Base-by-base conservation (phyloP, 2,888 invertebrate species). In the Chaitophorus viminalis region DNA sequence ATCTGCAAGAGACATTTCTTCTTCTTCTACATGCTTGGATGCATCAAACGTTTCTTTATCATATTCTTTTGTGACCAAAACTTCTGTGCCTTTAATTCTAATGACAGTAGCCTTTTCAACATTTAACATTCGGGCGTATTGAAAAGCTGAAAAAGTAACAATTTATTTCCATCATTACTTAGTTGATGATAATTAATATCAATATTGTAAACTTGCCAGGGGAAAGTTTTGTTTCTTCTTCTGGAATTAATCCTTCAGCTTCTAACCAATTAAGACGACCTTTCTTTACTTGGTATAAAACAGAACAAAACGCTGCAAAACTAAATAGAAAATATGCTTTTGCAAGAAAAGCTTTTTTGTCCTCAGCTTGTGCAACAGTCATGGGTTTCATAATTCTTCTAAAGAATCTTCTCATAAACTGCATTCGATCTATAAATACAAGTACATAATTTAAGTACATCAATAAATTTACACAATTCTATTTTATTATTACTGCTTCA, bases 301-400 rank as follows among this genome's bases (percentile, higher is more conserved):
- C 81, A 81, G 31, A 25, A 33, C 65, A 0, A 25, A 87, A 65
- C 0, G 87, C 25, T 9, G 6, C 0, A 9, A 74, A 72, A 81
- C 87, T 87, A 75, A 81, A 29, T 18, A 0, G 0, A 8, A 81
- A 87, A 65, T 87, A 87, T 33, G 25, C 31, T 21, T 87, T 87
- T 25, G 87, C n/a, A 1, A 87, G 4, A 3, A 81, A 65, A 31
- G 17, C 2, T 36, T 65, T 87, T 65, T 81, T 87, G 17, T 74
- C 31, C 9, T 87, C 46, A 3, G 87, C 87, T 81, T 87, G 81
- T 81, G 74, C 74, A 33, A 81, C 14, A n/a, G 65, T 46, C 65
- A 87, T 81, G 65, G 87, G 87, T 0, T 65, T 87, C 87, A 87
- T 87, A 17, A 75, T 65, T 74, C 81, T 79, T 87, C 87, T 87